Base-by-base conservation (phyloP, 2,113 vertebrate species). In the Promerops cafer region DNA sequence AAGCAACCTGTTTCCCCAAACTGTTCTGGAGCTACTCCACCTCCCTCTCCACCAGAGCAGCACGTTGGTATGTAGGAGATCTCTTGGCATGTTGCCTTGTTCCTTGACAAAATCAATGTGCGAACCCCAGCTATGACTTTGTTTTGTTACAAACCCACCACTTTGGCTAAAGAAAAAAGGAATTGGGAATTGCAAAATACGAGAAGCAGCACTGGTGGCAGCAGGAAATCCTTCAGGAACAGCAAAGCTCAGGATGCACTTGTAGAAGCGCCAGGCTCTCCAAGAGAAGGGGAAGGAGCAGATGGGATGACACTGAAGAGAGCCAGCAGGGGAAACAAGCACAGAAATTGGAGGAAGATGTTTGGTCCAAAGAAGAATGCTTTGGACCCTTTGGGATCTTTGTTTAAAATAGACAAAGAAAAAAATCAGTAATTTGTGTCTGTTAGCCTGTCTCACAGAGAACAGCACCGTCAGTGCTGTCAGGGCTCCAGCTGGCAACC, bases 41-140 rank as follows among this genome's bases (percentile, higher is more conserved):
- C 21, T 63, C 60, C 33, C 53, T 61, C 47, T 31, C 10, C 39
- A 16, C 33, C 63, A 40, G 37, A 49, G 22, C 71, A 42, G 20
- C 1, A 6, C 27, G 52, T 37, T 68, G 68, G 8, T 54, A 8
- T 37, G 21, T 16, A 45, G 18, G 49, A 56, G 30, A 27, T 65
- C 56, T 81, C 35, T 33, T 3, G 1, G 8, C n/a, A 28, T 0
- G 0, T 72, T 49, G 26, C 44, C 31, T 53, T 44, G 10, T 23
- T 89, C 39, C 11, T 7, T 45, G 13, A 66, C 47, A 78, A 74
- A 75, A 81, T 42, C 33, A 35, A 9, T 50, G 72, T 61, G 49
- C 52, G 63, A 42, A 69, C 7, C 13, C 27, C 37, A 50, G 56
- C 19, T 68, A 35, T 56, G 28, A 23, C 30, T 92, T 72, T n/a